Evolutionary conservation across 2,888 invertebrate species (phyloP).

Genomic region (Nebria brevicollis): DNA sequence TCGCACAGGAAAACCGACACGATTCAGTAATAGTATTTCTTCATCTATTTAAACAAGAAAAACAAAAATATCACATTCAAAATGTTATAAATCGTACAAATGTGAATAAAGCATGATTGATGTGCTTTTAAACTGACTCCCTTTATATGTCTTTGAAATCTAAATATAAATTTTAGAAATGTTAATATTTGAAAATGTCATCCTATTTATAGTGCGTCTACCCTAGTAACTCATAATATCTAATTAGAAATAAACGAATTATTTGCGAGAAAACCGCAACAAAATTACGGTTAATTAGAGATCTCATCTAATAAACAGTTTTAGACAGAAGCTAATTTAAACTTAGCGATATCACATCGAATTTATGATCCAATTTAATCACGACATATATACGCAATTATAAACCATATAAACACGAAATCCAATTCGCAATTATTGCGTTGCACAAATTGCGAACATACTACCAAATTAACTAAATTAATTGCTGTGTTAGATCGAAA

Average conservation of each 20-base stretch:
- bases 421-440: not conserved
- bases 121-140: too few species aligned
- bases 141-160: too few species aligned
- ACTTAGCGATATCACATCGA: constrained; percentile 27
- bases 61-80: not conserved
- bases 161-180: too few species aligned
- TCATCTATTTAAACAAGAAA: constrained; percentile 67
- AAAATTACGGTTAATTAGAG: not conserved
- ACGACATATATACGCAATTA: constrained; percentile 7
- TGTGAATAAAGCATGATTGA: not conserved
- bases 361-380: not conserved
- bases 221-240: too few species aligned
- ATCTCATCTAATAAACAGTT: constrained; percentile 8
- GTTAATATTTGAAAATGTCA: too few species aligned
- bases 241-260: not conserved
- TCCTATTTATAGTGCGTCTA: too few species aligned
- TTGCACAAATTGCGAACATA: not conserved
- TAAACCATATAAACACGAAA: not conserved
- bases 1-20: constrained; percentile 74
- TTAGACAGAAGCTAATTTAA: constrained; percentile 34
- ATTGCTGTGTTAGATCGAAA: not conserved
- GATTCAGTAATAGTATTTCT: constrained; percentile 74
- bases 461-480: too few species aligned
- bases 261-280: not conserved
- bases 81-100: not conserved